phyloP scores from a whole-genome alignment of 2,888 invertebrate genomes.

The Pherbina coryleti region DNA sequence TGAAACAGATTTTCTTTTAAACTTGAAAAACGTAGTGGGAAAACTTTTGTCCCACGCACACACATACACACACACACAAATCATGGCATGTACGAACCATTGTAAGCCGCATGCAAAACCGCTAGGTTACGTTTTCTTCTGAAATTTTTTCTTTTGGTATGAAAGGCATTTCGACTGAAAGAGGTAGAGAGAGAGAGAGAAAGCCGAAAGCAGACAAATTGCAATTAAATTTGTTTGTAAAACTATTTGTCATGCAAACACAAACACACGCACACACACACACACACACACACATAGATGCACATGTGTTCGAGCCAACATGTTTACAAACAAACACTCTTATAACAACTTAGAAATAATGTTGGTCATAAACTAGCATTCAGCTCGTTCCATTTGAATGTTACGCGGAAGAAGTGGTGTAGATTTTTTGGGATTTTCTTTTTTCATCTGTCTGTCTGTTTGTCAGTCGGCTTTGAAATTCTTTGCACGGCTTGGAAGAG shows the following conservation, averaged over 20 bases:
- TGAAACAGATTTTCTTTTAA: constrained; percentile 28
- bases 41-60: constrained; percentile 23
- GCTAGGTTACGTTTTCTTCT: neutral
- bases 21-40: neutral
- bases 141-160: neutral
- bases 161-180: neutral
- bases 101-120: neutral
- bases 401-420: too few species aligned
- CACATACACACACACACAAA: neutral
- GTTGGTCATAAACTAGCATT: too few species aligned
- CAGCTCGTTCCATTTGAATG: too few species aligned
- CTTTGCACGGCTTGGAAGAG: too few species aligned
- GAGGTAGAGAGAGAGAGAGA: neutral
- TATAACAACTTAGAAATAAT: too few species aligned
- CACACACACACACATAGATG: neutral
- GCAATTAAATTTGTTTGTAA: constrained; percentile 23
- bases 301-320: neutral
- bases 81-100: neutral
- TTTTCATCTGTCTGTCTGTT: too few species aligned
- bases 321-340: too few species aligned
- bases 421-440: too few species aligned
- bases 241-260: constrained; percentile 12
- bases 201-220: constrained; percentile 1
- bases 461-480: too few species aligned
- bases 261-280: neutral